These are phyloP conservation scores for Drosophila subsilvestris DNA, from an alignment of 2,888 invertebrate genomes.

Conservation along the genomic window DNA sequence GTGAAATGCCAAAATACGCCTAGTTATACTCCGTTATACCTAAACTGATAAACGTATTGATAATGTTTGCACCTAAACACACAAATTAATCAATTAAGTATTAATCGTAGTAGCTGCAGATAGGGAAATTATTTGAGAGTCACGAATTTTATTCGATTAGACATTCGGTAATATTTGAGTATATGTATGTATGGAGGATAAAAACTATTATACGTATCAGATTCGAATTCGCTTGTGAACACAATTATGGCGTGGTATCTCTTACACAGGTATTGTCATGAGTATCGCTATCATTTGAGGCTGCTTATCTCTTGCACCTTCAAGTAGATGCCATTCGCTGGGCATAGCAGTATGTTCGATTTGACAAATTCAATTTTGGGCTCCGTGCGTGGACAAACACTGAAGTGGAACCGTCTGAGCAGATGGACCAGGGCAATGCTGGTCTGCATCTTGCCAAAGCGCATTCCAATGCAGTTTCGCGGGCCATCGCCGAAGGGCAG, in stretches of 20 bases:
- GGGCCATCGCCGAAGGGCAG: slow-evolving; percentile 80
- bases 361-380: slow-evolving; percentile 54
- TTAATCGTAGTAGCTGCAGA: background rate
- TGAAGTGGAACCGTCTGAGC: slow-evolving; percentile 62
- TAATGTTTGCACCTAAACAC: background rate
- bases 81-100: background rate
- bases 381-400: slow-evolving; percentile 58
- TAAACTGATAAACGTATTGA: background rate
- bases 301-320: slow-evolving; percentile 50
- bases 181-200: background rate
- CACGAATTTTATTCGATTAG: too few relatives aligned
- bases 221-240: background rate
- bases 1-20: too few relatives aligned
- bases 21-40: too few relatives aligned
- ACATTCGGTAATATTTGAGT: too few relatives aligned
- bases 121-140: background rate
- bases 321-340: slow-evolving; percentile 52
- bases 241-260: background rate
- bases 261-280: background rate
- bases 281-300: slow-evolving; percentile 3
- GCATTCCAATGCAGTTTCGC: slow-evolving; percentile 76
- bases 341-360: slow-evolving; percentile 46
- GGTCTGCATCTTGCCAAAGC: slow-evolving; percentile 78
- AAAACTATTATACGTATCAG: too few relatives aligned
- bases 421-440: slow-evolving; percentile 64